Percentiles rank a stretch among this genome's conserved stretches.
Conservation (phyloP, 2,113 vertebrate species). For the Larimichthys crocea region DNA sequence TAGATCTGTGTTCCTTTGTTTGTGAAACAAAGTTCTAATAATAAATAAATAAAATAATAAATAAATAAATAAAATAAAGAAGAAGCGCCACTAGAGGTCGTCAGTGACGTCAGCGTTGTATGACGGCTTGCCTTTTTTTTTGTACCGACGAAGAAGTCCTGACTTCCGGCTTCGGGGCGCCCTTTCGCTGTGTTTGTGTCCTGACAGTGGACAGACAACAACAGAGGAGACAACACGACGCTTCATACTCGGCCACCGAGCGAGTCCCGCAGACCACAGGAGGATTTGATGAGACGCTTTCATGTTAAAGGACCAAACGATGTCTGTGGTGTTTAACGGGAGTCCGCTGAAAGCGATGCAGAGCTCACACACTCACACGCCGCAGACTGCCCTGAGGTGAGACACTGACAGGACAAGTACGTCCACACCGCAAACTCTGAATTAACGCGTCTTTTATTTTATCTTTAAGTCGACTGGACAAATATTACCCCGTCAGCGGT, state of each 20-base stretch:
- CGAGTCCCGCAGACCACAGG: background rate
- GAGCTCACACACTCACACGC: conserved; percentile 78
- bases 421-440: background rate
- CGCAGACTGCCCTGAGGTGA: conserved; percentile 80
- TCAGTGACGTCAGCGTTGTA: background rate
- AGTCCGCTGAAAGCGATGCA: conserved; percentile 81
- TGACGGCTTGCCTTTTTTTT: background rate
- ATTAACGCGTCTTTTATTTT: background rate
- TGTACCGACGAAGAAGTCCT: conserved; percentile 45
- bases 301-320: conserved; percentile 66
- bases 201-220: conserved; percentile 17
- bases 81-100: conserved; percentile 51
- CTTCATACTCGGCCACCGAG: background rate
- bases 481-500: background rate
- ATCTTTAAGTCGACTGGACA: background rate
- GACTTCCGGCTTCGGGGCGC: conserved; percentile 65
- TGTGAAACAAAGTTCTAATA: too few species aligned
- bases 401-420: conserved; percentile 25
- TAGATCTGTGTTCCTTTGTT: too few species aligned
- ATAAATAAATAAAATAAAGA: too few species aligned
- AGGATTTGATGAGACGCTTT: conserved; percentile 64
- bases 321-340: conserved; percentile 84
- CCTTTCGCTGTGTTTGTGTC: conserved; percentile 44
- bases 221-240: background rate
- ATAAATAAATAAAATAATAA: too few species aligned